Evolutionary conservation across 2,113 vertebrate genomes (phyloP).

Genomic region (Psephotus haematonotus): DNA sequence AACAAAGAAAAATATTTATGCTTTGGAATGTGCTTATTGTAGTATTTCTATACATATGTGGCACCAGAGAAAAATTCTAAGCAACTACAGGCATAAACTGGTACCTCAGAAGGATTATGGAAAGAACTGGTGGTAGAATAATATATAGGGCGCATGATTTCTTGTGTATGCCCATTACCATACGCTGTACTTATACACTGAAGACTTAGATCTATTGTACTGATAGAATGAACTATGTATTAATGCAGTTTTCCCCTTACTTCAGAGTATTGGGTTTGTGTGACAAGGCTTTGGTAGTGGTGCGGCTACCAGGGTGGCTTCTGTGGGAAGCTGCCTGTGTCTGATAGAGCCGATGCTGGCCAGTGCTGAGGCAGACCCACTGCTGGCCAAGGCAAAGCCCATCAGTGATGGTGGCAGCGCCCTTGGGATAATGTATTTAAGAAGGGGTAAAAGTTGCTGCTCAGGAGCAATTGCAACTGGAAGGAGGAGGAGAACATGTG

Average conservation of each 20-base stretch:
- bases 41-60: background rate
- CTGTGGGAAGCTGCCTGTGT: background rate
- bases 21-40: background rate
- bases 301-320: background rate
- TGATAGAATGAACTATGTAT: background rate
- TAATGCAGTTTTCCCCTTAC: background rate
- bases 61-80: background rate
- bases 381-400: background rate
- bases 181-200: background rate
- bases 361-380: background rate
- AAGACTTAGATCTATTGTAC: background rate
- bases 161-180: background rate
- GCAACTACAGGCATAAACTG: background rate
- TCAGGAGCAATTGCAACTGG: background rate
- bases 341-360: background rate
- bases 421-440: background rate
- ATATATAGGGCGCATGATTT: background rate
- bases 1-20: background rate
- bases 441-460: background rate
- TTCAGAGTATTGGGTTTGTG: background rate
- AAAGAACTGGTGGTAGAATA: background rate
- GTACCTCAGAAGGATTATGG: background rate
- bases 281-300: background rate
- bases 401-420: background rate
- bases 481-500: background rate